Conservation (phyloP, 2,113 vertebrate genomes). For the Channa argus region DNA sequence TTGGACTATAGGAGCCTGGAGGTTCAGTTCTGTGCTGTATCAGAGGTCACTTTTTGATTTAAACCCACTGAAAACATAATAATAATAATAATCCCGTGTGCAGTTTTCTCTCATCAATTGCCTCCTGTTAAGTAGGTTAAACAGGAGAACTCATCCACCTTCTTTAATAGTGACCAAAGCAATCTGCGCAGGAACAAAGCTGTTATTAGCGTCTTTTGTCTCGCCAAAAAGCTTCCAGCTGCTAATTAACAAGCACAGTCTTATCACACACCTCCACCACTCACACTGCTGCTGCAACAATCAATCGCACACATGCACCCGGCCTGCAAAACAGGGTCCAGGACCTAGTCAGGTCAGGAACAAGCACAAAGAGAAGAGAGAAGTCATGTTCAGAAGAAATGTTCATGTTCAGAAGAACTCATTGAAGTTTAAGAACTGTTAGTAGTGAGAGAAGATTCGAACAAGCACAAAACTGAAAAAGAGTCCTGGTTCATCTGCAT, state of each 20-base stretch:
- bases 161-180: slow-evolving; percentile 29
- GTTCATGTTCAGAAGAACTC: too few species aligned
- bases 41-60: slow-evolving; percentile 8
- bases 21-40: slow-evolving; percentile 6
- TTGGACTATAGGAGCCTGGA: slow-evolving; percentile 24
- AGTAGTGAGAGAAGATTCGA: too few species aligned
- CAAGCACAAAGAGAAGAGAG: too few species aligned
- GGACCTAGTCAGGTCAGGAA: too few species aligned
- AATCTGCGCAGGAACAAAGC: slow-evolving; percentile 48
- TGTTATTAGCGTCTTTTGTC: slow-evolving; percentile 45
- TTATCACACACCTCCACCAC: slow-evolving; percentile 27
- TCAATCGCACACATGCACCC: not conserved
- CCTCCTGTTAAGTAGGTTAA: slow-evolving; percentile 39
- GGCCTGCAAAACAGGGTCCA: not conserved
- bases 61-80: not conserved
- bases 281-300: not conserved
- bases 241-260: slow-evolving; percentile 36
- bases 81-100: slow-evolving; percentile 1
- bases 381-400: too few species aligned
- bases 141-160: not conserved
- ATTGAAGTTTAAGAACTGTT: too few species aligned
- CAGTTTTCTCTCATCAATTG: slow-evolving; percentile 1
- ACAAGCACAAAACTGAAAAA: too few species aligned
- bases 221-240: slow-evolving; percentile 34
- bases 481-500: too few species aligned